phyloP scores from a whole-genome alignment of 2,888 invertebrate genomes.

The Chrysolina haemoptera region DNA sequence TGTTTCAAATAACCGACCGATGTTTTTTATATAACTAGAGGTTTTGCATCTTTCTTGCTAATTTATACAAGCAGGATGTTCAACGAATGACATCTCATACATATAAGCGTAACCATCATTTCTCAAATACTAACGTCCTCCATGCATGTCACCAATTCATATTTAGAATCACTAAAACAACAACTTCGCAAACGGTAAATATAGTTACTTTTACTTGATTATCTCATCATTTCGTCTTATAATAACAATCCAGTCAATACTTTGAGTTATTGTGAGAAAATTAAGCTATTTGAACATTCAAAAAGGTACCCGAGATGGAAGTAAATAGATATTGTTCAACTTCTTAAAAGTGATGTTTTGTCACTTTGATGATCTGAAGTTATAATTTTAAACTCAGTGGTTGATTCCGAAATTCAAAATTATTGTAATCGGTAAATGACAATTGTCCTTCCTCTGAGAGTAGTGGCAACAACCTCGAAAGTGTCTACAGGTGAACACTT shows the following conservation, averaged over 20 bases:
- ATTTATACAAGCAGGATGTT: neutral
- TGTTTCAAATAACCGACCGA: no score
- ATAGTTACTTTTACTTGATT: constrained; percentile 25
- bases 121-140: neutral
- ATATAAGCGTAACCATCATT: neutral
- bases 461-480: no score
- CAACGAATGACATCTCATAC: neutral
- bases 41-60: neutral
- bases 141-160: constrained; percentile 12
- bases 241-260: neutral
- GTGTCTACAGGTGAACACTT: no score
- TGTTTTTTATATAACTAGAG: no score
- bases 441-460: no score
- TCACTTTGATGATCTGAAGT: no score
- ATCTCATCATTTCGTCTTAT: neutral
- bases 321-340: neutral
- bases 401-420: no score
- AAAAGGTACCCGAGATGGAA: no score
- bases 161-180: constrained; percentile 1
- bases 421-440: no score
- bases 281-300: neutral
- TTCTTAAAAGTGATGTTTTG: no score
- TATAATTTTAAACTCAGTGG: no score
- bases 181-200: constrained; percentile 1
- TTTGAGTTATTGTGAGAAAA: neutral